Base-by-base conservation (phyloP, 2,888 invertebrate genomes). In the Minunthozetes semirufus region DNA sequence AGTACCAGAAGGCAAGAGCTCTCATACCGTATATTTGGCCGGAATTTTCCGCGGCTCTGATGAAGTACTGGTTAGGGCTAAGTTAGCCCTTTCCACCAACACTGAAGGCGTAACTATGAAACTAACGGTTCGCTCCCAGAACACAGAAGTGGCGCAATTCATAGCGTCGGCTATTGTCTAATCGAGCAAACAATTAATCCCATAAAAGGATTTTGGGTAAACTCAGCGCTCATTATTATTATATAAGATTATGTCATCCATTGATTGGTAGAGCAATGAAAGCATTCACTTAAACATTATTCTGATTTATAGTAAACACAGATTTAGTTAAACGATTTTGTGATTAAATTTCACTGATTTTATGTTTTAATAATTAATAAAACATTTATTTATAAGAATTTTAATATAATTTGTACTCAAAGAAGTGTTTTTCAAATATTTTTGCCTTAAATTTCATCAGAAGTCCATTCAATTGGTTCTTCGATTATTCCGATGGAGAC, bases 1-100 rank as follows among this genome's bases (percentile, higher is more conserved):
- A 80, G 89, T 94, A 1, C 88, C 89, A 0, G 89, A 93, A 78
- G 93, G 91, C 66, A 90, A 91, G 79, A 88, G 89, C 22, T 88
- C 91, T 0, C 94, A 94, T 82, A 89, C 90, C 0, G 85, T 94
- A 48, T 86, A 89, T 73, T 86, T 94, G 77, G 89, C 92, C 48
- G 99, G 94, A 84, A 86, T 92, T 29, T 99, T 93, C 82, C 88
- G 98, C 75, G 94, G 94, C 0, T 94, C 94, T 0, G 89, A 90
- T 73, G 94, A 96, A 76, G 89, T 96, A 42, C 84, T 97, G 74
- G 92, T 94, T 0, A 86, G 91, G 77, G 91, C 94, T 2, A 92
- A 94, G 82, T 82, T 94, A 76, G 90, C 89, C 1, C 85, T 93
- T n/a, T 29, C 46, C 13, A 87, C 89, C 0, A 87, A 88, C 50